Percentiles rank a stretch among this genome's conserved stretches.
Evolutionary conservation across 2,113 vertebrate genomes (phyloP).

Genomic region (Loxodonta africana): DNA sequence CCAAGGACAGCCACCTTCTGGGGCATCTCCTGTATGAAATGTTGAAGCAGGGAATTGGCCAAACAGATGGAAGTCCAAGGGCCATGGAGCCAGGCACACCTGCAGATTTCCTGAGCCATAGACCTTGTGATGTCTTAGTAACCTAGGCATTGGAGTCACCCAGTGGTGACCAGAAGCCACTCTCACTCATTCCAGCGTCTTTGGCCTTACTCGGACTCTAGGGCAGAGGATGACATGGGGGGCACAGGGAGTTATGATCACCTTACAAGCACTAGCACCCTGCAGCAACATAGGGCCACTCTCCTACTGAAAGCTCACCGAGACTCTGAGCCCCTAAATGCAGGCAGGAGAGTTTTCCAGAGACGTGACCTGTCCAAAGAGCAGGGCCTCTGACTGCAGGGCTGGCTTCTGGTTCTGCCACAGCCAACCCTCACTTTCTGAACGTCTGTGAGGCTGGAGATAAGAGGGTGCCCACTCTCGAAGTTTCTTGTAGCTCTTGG

Average conservation of each 20-base stretch:
- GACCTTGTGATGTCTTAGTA: background rate
- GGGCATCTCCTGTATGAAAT: background rate
- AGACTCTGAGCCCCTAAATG: accelerated
- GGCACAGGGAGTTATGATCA: accelerated
- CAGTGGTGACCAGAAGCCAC: accelerated
- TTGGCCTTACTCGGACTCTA: background rate
- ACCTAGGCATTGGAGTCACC: background rate
- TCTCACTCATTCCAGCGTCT: accelerated
- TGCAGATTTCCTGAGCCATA: accelerated
- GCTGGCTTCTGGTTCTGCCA: background rate
- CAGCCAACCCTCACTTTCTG: background rate
- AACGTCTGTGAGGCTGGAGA: background rate
- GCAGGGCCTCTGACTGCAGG: background rate
- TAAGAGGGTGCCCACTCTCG: too few species aligned
- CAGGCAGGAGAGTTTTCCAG: background rate
- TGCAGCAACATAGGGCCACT: accelerated
- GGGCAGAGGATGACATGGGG: too few species aligned
- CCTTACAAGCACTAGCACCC: accelerated
- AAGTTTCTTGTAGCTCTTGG: background rate
- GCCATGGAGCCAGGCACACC: background rate
- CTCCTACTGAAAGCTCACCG: background rate
- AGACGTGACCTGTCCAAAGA: background rate
- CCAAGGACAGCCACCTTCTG: background rate
- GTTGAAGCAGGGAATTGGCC: background rate
- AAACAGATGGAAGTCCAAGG: background rate